Base-by-base conservation (phyloP, 2,888 invertebrate species). In the Eumerus sabulonum region DNA sequence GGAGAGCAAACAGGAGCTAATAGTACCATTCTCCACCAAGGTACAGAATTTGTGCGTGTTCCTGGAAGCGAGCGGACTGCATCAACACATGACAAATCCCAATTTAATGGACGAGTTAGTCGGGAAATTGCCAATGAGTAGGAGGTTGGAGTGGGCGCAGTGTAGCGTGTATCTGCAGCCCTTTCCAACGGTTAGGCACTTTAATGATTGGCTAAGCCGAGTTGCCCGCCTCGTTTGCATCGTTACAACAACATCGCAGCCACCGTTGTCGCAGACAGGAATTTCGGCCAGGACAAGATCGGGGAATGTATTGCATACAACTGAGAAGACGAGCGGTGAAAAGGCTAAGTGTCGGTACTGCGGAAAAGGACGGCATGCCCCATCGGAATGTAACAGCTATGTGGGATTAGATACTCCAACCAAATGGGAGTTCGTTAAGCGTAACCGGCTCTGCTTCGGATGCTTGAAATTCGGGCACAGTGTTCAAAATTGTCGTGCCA, bases 391-490 rank as follows among this genome's bases (percentile, higher is more conserved):
- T 18, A 27, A 12, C 4, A 38, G 27, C 9, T 54, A 14, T 38
- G 13, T 12, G 11, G 38, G 19, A 7, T 36, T 53, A 13, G 44
- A 64, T 4, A 12, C 45, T 9, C 16, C 45, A 19, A 38, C 19
- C 1, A 40, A 17, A 11, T 54, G 66, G 54, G 27, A 5, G 5
- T 66, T 56, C 47, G 19, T 48, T 3, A 66, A 66, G 40, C 38
- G 27, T 7, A 56, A 66, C n/a, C 35, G 7, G 47, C 11, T 64
- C 19, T 64, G 45, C 16, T 64, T 64, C 16, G 42, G 16, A 12
- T 66, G 66, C 40, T 19, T 66, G 14, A 66, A 56, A 27, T 56
- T 16, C 12, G 54, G 38, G 9, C 56, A 66, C 47, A 17, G 35
- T 4, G 19, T 14, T 9, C 19, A 17, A 14, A 13, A 35, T 5